Evolutionary conservation across 1,140 invertebrate genomes (phyloP).

Genomic region (Pseudomyrmex sp.): DNA sequence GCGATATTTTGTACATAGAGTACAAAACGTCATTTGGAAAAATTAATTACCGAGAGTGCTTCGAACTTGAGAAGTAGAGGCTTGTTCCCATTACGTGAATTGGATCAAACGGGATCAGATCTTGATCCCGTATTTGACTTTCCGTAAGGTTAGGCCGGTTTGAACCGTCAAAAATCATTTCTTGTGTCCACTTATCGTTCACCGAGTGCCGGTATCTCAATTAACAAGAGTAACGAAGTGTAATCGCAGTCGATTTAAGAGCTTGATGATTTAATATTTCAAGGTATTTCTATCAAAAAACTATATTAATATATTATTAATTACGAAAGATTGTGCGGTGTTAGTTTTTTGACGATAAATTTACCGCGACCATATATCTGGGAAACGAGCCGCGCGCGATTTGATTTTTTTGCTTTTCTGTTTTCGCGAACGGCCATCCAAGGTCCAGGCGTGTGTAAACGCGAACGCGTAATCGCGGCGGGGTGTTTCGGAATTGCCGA

Average conservation of each 20-base stretch:
- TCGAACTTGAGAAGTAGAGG: slow-evolving; percentile 67
- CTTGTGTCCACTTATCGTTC: slow-evolving; percentile 70
- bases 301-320: not conserved
- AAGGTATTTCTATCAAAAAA: too few relatives aligned
- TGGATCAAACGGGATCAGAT: slow-evolving; percentile 70
- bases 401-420: slow-evolving; percentile 7
- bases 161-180: slow-evolving; percentile 66
- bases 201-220: slow-evolving; percentile 25
- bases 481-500: slow-evolving; percentile 62
- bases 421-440: slow-evolving; percentile 4
- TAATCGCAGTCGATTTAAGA: not conserved
- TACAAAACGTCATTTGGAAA: slow-evolving; percentile 19
- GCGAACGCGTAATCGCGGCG: slow-evolving; percentile 20
- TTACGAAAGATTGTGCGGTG: not conserved
- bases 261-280: too few relatives aligned
- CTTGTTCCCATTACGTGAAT: slow-evolving; percentile 72
- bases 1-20: slow-evolving; percentile 31
- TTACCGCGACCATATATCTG: not conserved
- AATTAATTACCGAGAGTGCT: slow-evolving; percentile 14
- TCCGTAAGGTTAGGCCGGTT: slow-evolving; percentile 68
- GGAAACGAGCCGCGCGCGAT: not conserved
- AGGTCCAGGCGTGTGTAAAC: not conserved
- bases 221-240: slow-evolving; percentile 40
- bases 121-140: slow-evolving; percentile 54
- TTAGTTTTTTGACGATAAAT: not conserved